Evolutionary conservation across 2,797 vertebrate species (phyloP).

Genomic region (Dendrocincla tyrannina): DNA sequence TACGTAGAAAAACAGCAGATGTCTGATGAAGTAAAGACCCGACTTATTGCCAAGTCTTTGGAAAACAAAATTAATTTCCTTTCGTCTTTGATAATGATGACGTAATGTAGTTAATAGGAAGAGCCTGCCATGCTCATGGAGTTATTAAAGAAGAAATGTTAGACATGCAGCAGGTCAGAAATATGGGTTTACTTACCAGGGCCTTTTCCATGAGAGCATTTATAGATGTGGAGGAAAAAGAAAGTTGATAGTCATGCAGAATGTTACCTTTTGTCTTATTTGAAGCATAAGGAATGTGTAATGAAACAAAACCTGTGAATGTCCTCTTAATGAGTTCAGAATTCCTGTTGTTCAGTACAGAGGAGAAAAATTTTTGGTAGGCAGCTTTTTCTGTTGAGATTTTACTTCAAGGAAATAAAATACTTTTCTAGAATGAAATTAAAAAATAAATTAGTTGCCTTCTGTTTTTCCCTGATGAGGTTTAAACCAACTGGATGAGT

Average conservation of each 20-base stretch:
- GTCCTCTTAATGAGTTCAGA: not conserved
- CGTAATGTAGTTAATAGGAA: conserved; percentile 81
- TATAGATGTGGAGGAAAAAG: conserved; percentile 22
- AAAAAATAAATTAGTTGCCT: not conserved
- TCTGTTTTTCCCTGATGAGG: not conserved
- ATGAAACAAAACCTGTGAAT: not conserved
- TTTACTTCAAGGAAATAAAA: not conserved
- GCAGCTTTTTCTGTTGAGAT: not conserved
- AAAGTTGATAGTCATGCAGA: not conserved
- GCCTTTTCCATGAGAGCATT: conserved; percentile 21
- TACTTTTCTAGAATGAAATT: not conserved
- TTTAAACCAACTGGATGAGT: not conserved
- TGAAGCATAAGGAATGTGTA: not conserved
- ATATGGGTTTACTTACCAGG: conserved; percentile 32
- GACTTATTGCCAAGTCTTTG: conserved; percentile 78
- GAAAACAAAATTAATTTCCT: conserved; percentile 86
- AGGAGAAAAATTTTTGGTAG: not conserved
- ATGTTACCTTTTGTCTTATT: not conserved
- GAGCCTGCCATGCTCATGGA: conserved; percentile 75
- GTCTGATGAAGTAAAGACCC: conserved; percentile 80
- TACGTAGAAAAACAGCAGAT: conserved; percentile 82
- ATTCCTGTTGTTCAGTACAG: not conserved
- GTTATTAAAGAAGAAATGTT: conserved; percentile 77
- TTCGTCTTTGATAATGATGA: conserved; percentile 84
- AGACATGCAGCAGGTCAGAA: conserved; percentile 70